A percentile compares a stretch with the other conserved stretches of the same genome.
These are phyloP conservation scores for Lucilia sericata DNA, from an alignment of 1,140 invertebrate species.

Conservation along the genomic window DNA sequence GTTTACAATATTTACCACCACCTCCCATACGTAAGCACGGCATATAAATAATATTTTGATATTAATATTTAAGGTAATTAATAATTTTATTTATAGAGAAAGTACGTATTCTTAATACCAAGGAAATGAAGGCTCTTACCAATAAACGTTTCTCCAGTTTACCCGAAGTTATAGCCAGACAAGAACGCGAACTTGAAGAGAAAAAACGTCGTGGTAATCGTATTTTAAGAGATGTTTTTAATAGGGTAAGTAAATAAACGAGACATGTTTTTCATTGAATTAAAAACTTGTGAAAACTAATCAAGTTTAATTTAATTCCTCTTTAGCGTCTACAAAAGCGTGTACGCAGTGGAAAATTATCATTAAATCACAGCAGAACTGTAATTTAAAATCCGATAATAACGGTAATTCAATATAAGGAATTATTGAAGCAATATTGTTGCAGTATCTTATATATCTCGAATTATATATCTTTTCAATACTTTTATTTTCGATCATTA, in stretches of 20 bases:
- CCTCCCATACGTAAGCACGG: slow-evolving; percentile 56
- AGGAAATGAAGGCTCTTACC: slow-evolving; percentile 65
- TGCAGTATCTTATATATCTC: background rate
- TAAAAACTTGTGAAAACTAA: too few relatives aligned
- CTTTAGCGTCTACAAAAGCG: slow-evolving; percentile 60
- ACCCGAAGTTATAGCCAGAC: slow-evolving; percentile 59
- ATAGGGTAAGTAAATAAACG: slow-evolving; percentile 56
- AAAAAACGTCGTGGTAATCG: slow-evolving; percentile 59
- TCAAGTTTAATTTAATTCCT: slow-evolving; percentile 12
- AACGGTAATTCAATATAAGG: slow-evolving; percentile 13
- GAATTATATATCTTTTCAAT: background rate
- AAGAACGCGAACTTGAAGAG: slow-evolving; percentile 52
- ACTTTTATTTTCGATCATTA: background rate
- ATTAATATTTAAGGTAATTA: too few relatives aligned
- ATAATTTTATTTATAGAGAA: slow-evolving; percentile 51
- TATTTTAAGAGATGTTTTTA: slow-evolving; percentile 62
- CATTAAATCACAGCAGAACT: slow-evolving; percentile 61
- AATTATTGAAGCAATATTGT: slow-evolving; percentile 10
- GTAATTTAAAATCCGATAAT: slow-evolving; percentile 53
- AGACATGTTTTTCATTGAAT: too few relatives aligned
- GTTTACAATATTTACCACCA: slow-evolving; percentile 56
- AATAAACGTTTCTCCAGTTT: slow-evolving; percentile 55
- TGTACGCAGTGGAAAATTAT: slow-evolving; percentile 58
- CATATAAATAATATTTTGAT: too few relatives aligned
- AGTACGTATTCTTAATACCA: slow-evolving; percentile 57